phyloP scores from a whole-genome alignment of 2,113 vertebrate species.

The Cyprinodon tularosa region DNA sequence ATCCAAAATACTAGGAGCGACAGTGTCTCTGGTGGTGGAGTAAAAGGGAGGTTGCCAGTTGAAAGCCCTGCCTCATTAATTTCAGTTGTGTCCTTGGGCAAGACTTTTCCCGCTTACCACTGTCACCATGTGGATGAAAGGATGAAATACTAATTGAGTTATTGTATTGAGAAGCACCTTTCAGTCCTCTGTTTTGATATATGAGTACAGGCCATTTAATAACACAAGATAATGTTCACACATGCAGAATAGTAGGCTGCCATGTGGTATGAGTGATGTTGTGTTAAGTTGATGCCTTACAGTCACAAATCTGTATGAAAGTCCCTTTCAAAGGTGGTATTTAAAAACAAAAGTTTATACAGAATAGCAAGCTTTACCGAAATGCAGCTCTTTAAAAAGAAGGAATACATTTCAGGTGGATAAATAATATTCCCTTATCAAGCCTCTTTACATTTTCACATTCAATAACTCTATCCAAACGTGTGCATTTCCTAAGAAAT shows the following conservation, averaged over 20 bases:
- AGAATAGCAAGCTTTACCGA: neutral
- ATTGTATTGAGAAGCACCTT: no score
- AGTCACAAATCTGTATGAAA: slow-evolving; percentile 12
- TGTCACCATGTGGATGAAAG: no score
- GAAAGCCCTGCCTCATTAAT: no score
- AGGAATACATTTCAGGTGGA: neutral
- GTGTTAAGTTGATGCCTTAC: slow-evolving; percentile 4
- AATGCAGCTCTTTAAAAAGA: neutral
- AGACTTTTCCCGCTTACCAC: no score
- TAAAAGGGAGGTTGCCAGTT: no score
- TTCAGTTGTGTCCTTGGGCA: no score
- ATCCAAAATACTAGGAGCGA: slow-evolving; percentile 3
- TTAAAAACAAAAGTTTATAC: neutral
- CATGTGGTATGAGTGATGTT: neutral
- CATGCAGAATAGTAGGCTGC: neutral
- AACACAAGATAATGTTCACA: neutral
- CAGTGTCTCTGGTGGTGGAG: neutral
- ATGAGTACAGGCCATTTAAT: neutral
- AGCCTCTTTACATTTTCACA: neutral
- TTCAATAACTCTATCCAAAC: neutral
- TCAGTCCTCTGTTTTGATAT: no score
- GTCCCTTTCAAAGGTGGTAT: slow-evolving; percentile 8
- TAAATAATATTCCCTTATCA: neutral
- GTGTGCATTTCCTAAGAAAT: neutral
- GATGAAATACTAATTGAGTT: no score